These are phyloP conservation scores for Campoletis raptor DNA, from an alignment of 2,888 invertebrate genomes.

Conservation along the genomic window DNA sequence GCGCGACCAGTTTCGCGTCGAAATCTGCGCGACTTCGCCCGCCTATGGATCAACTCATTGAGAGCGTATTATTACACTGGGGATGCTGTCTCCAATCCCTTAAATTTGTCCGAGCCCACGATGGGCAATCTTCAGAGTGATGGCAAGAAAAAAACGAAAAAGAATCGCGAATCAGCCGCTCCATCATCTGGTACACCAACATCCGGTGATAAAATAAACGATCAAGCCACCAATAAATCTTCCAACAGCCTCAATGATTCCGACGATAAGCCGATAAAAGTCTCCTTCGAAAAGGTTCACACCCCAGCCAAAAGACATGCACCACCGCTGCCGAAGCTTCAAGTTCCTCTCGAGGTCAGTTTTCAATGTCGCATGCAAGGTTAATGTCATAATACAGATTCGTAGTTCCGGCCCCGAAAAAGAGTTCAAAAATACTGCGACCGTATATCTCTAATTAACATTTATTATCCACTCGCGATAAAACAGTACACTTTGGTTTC, in stretches of 20 bases:
- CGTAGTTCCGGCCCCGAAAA: neutral
- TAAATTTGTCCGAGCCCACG: slow-evolving; percentile 47
- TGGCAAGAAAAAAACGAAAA: slow-evolving; percentile 78
- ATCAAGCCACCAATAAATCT: slow-evolving; percentile 55
- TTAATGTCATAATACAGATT: neutral
- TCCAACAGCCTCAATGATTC: slow-evolving; percentile 64
- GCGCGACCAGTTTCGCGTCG: slow-evolving; percentile 68
- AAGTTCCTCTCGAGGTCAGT: slow-evolving; percentile 69
- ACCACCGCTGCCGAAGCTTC: slow-evolving; percentile 75
- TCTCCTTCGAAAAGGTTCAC: slow-evolving; percentile 76
- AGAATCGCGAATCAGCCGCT: slow-evolving; percentile 69
- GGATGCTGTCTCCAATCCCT: slow-evolving; percentile 54
- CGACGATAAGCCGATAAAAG: slow-evolving; percentile 65
- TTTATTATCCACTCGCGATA: neutral
- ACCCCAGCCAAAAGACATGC: slow-evolving; percentile 79
- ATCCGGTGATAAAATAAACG: slow-evolving; percentile 45
- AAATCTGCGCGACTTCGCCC: slow-evolving; percentile 77
- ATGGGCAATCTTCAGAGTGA: slow-evolving; percentile 84
- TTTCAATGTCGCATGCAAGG: slow-evolving; percentile 15
- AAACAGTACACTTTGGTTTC: neutral
- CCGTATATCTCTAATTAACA: neutral
- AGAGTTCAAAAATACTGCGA: neutral
- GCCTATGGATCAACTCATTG: slow-evolving; percentile 76
- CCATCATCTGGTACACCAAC: slow-evolving; percentile 42
- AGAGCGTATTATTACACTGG: slow-evolving; percentile 71